Conservation (phyloP, 2,888 invertebrate genomes). For the Lasioglossum morio region DNA sequence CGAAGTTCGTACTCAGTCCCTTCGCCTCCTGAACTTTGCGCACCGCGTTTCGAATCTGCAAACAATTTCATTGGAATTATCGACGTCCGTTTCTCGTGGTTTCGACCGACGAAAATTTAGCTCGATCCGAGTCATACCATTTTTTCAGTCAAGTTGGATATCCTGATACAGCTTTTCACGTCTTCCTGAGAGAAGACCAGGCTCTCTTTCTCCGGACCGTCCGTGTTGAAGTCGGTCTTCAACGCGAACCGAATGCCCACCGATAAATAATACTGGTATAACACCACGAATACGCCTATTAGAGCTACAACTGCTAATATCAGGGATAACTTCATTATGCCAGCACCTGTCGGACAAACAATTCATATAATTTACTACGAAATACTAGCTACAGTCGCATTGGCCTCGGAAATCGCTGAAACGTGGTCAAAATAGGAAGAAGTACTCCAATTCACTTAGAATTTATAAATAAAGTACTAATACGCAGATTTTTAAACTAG, state of each 20-base stretch:
- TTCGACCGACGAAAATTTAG: neutral
- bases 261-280: constrained; percentile 89
- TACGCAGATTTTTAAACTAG: no score
- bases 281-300: constrained; percentile 87
- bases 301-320: constrained; percentile 89
- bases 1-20: constrained; percentile 80
- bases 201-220: constrained; percentile 69
- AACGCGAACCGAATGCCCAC: constrained; percentile 83
- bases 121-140: no score
- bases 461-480: no score
- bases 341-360: constrained; percentile 61
- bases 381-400: no score
- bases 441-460: no score
- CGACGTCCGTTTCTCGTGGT: neutral
- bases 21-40: constrained; percentile 74
- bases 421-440: no score
- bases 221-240: constrained; percentile 75
- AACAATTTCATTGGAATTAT: neutral
- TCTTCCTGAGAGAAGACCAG: constrained; percentile 74
- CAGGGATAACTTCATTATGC: constrained; percentile 86
- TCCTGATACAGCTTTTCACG: constrained; percentile 68
- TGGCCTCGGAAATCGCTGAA: no score
- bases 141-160: constrained; percentile 75
- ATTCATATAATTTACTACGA: no score
- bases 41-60: constrained; percentile 78